Percentiles rank a stretch among this genome's conserved stretches.
Conservation (phyloP, 1,140 invertebrate species). For the Mactra quadrangularis region DNA sequence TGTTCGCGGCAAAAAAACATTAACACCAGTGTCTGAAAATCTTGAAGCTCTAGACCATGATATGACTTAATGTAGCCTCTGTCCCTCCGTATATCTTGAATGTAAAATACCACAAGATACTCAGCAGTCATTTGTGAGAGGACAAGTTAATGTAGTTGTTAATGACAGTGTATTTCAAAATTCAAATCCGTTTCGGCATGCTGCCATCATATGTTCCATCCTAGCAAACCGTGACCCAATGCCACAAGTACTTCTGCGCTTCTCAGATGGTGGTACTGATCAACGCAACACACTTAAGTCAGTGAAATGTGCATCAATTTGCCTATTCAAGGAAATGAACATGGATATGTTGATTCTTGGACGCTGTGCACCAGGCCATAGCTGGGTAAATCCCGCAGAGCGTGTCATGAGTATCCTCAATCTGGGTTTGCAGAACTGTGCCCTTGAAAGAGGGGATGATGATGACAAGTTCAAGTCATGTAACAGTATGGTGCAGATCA, state of each 20-base stretch:
- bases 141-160: slow-evolving; percentile 20
- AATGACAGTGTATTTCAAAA: slow-evolving; percentile 52
- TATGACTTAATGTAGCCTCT: background rate
- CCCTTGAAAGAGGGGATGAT: slow-evolving; percentile 41
- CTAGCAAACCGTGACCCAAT: background rate
- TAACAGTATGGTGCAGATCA: slow-evolving; percentile 36
- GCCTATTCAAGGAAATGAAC: slow-evolving; percentile 45
- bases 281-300: slow-evolving; percentile 38
- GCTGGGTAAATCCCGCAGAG: background rate
- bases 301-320: slow-evolving; percentile 45
- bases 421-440: slow-evolving; percentile 58
- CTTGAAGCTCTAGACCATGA: slow-evolving; percentile 35
- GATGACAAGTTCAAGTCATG: background rate
- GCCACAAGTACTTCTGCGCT: background rate
- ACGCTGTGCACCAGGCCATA: slow-evolving; percentile 18
- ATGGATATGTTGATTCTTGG: slow-evolving; percentile 45
- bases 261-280: too few relatives aligned
- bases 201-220: slow-evolving; percentile 18
- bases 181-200: slow-evolving; percentile 33
- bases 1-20: slow-evolving; percentile 57
- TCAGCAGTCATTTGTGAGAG: slow-evolving; percentile 32
- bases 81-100: slow-evolving; percentile 28
- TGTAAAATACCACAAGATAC: slow-evolving; percentile 23
- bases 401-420: slow-evolving; percentile 50
- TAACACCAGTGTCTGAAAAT: slow-evolving; percentile 28